Evolutionary conservation across 37 sponge, comb jelly and placozoan species (phyloP).

Genomic region (Ephydatia muelleri): DNA sequence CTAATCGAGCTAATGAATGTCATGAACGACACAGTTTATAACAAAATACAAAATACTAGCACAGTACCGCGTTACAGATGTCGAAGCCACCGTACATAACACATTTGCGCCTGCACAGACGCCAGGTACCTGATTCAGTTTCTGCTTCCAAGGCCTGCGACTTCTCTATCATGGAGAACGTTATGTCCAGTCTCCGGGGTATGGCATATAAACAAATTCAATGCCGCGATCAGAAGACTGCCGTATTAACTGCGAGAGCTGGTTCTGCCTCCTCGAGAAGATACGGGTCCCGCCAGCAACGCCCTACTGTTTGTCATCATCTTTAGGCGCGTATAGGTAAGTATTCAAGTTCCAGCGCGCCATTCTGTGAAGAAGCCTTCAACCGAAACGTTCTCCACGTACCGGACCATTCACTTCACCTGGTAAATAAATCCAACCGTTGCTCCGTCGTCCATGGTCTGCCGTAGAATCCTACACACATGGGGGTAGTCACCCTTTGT

Average conservation of each 20-base stretch:
- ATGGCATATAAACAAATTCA: slow-evolving; percentile 92
- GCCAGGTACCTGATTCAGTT: slow-evolving; percentile 85
- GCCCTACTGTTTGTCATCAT: slow-evolving; percentile 93
- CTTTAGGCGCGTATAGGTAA: slow-evolving; percentile 97
- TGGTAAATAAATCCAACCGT: slow-evolving; percentile 74
- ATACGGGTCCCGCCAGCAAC: slow-evolving; percentile 91
- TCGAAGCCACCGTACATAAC: background rate
- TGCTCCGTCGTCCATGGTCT: slow-evolving; percentile 92
- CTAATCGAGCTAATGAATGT: too few species aligned
- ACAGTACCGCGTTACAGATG: background rate
- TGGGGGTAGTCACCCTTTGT: background rate
- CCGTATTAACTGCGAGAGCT: slow-evolving; percentile 65
- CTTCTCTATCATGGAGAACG: slow-evolving; percentile 79
- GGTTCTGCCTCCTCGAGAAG: slow-evolving; percentile 76
- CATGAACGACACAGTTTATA: too few species aligned
- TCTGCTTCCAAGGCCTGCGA: slow-evolving; percentile 71
- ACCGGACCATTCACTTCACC: slow-evolving; percentile 23
- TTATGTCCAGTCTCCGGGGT: slow-evolving; percentile 93
- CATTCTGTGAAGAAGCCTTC: slow-evolving; percentile 57
- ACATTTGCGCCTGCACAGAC: background rate
- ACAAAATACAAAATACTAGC: too few species aligned
- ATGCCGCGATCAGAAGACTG: slow-evolving; percentile 49
- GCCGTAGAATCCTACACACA: slow-evolving; percentile 90
- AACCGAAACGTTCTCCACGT: background rate
- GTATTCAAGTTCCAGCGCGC: slow-evolving; percentile 74